These are phyloP conservation scores for Urocitellus parryii DNA, from an alignment of 2,113 vertebrate genomes.

Conservation along the genomic window DNA sequence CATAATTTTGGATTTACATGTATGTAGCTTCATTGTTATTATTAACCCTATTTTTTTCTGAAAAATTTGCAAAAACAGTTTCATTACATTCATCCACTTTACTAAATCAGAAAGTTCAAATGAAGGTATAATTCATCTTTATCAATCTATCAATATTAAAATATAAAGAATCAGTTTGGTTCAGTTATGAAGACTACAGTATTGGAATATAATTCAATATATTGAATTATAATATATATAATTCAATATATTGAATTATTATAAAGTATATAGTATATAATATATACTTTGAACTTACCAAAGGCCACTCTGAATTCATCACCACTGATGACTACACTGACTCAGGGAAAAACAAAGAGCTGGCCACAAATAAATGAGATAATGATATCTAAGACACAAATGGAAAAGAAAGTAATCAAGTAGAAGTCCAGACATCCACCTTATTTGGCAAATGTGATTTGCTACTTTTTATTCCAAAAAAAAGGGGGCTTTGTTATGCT, in stretches of 20 bases:
- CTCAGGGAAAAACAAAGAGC: not conserved
- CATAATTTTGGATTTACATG: not conserved
- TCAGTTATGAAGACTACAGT: not conserved
- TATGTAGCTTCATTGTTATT: not conserved
- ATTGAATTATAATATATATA: no score
- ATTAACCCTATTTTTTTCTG: not conserved
- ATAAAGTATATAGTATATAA: no score
- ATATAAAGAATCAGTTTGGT: not conserved
- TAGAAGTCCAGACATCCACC: not conserved
- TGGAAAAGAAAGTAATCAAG: not conserved
- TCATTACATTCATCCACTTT: not conserved
- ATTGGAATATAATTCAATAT: not conserved
- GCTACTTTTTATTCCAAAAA: not conserved
- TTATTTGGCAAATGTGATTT: not conserved
- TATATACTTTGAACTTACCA: not conserved
- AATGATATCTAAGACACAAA: not conserved
- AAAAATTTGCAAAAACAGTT: not conserved
- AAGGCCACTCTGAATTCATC: not conserved
- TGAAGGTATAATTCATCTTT: not conserved
- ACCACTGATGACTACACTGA: not conserved
- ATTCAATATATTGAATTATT: no score
- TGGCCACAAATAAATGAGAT: not conserved
- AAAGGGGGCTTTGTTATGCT: not conserved
- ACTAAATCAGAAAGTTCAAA: not conserved
- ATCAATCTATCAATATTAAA: not conserved